Base-by-base conservation (phyloP, 2,797 vertebrate species). In the Hafferia zeledoni region DNA sequence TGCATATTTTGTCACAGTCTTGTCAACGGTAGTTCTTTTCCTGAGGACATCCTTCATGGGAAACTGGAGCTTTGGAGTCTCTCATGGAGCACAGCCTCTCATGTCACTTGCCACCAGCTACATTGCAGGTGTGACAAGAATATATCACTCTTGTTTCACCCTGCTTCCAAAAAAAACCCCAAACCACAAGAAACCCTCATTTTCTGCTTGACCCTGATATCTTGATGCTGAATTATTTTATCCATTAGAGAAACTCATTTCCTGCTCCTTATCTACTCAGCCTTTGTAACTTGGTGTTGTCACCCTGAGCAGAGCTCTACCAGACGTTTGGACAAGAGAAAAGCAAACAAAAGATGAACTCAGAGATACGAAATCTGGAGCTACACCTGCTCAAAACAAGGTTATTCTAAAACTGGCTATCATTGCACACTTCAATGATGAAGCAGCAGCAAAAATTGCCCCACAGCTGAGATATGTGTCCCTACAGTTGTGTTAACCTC, bases 281-380 rank as follows among this genome's bases (percentile, higher is more conserved):
- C 64, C 61, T 95, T 79, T 94, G 49, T 87, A 89, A 76, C 67
- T 63, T 50, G 60, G 30, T 53, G 64, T 28, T 92, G 55, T 77
- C 33, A 49, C 15, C 71, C 75, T 14, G 20, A 78, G 41, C 68
- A 89, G 70, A 83, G 35, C 55, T 79, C 69, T 79, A 77, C 81
- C 60, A 87, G 41, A 87, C 33, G 6, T 92, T 88, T 83, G 84
- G 84, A 94, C 56, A 83, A 92, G 59, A 78, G 50, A 84, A 87
- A 86, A 87, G 50, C 60, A 90, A 93, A 92, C 41, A 68, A 67
- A 71, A 95, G 63, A 76, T 92, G 63, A 76, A 95, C 64, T 50
- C 1, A 0, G 56, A 89, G 86, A 89, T 87, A 90, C 1, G 35
- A 92, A 90, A 80, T 84, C 53, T 90, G 78, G 75, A 90, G 41